A percentile compares a stretch with the other conserved stretches of the same genome.
Conservation (phyloP, 2,113 vertebrate species). For the Channa argus region DNA sequence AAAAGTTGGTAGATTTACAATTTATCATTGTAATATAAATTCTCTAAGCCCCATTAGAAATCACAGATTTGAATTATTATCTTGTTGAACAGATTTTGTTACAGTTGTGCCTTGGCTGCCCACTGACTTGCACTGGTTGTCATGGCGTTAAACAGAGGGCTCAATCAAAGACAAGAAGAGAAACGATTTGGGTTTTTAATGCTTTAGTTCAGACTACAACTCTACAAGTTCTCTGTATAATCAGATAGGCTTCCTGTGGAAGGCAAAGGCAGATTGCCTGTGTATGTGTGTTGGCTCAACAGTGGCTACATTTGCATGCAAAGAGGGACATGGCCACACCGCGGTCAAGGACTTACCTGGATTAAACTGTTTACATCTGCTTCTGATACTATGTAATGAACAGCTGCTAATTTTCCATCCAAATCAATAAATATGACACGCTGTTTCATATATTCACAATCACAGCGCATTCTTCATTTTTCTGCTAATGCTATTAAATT, state of each 20-base stretch:
- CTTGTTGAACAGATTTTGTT: not conserved
- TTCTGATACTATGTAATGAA: not conserved
- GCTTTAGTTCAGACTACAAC: not conserved
- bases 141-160: constrained; percentile 7
- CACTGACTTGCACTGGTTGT: constrained; percentile 26
- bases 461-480: not conserved
- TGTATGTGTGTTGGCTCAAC: not conserved
- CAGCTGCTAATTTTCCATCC: not conserved
- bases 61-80: not conserved
- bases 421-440: constrained; percentile 1
- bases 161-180: constrained; percentile 3
- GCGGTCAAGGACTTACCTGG: not conserved
- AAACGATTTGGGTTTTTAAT: constrained; percentile 1
- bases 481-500: not conserved
- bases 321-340: not conserved
- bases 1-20: not conserved
- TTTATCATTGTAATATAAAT: no score
- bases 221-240: not conserved
- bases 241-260: not conserved
- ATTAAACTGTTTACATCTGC: constrained; percentile 23
- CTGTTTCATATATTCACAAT: not conserved
- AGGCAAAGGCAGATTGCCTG: not conserved
- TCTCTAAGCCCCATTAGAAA: no score
- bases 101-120: constrained; percentile 21
- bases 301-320: constrained; percentile 14